phyloP scores from a whole-genome alignment of 2,113 vertebrate species.

The Penelope pileata region DNA sequence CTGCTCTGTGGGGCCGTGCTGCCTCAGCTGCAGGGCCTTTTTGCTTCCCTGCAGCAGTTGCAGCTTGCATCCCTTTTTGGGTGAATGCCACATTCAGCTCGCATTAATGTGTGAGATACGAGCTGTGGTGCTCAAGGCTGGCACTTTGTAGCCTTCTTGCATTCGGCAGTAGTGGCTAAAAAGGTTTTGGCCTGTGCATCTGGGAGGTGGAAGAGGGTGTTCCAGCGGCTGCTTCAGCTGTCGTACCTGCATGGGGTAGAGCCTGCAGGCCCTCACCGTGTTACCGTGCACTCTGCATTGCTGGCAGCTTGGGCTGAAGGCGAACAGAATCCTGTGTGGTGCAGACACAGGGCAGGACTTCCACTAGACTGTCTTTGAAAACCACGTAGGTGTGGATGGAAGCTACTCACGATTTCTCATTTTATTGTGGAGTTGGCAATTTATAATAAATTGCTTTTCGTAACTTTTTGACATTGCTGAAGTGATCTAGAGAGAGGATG shows the following conservation, averaged over 20 bases:
- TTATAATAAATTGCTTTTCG: not conserved
- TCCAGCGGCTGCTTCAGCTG: not conserved
- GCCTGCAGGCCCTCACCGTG: too few relatives aligned
- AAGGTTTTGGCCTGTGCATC: not conserved
- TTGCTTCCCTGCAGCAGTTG: not conserved
- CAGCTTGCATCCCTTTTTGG: not conserved
- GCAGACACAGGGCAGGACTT: not conserved
- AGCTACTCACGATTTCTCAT: not conserved
- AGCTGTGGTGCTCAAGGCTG: not conserved
- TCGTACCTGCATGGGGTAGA: fast-evolving
- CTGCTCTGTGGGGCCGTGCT: not conserved
- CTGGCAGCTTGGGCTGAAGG: too few relatives aligned
- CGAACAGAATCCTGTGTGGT: not conserved
- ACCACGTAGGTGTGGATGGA: not conserved
- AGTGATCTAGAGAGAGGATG: not conserved
- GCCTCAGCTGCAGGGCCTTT: fast-evolving
- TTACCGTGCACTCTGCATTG: too few relatives aligned
- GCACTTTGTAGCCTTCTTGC: not conserved
- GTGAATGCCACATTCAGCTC: not conserved
- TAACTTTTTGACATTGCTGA: not conserved
- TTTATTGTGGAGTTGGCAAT: fast-evolving
- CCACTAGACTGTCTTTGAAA: not conserved
- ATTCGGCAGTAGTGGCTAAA: not conserved
- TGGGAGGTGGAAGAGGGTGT: not conserved
- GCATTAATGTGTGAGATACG: fast-evolving